Evolutionary conservation across 2,888 invertebrate species (phyloP), one percentile per base, ranked within the genome.

Genomic region (Galeruca laticollis): DNA sequence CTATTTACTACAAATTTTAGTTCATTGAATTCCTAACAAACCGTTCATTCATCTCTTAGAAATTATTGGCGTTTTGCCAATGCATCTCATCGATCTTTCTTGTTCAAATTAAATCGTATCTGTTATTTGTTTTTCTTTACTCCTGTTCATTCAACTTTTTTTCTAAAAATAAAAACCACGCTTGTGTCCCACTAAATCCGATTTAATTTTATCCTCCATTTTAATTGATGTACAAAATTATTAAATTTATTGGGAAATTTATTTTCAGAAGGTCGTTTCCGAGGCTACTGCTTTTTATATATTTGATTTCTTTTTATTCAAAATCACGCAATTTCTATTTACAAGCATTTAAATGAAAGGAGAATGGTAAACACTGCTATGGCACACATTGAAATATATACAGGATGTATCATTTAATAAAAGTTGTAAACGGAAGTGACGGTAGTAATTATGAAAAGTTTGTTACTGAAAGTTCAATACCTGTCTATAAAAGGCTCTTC

Each of bases 31-130:
- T n/a, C n/a, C 2, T 35, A 35, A 35, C 35, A 35, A 2, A 10
- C 35, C n/a, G 47, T 47, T 47, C 49, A 49, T 49, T 49, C 49
- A 49, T 49, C 49, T 49, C 10, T 49, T 18, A 20, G 18, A 49
- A n/a, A n/a, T n/a, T n/a, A 49, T 49, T 49, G 49, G 49, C 49
- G 13, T 49, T 10, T 20, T 1, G 13, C 49, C 49, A 49, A 49
- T 49, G 15, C 10, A 49, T n/a, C n/a, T 10, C 20, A 49, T 49
- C 49, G 20, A 15, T 11, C 13, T 37, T 11, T 2, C 10, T 11
- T 0, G 3, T 37, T 11, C 3, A 11, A 37, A 37, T 11, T 37
- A 37, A 10, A 37, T 11, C 35, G 35, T 10, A 37, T n/a, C 4
- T 20, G 49, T 49, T 49, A 20, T 49, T 49, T 49, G 47, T 47